These are phyloP conservation scores for Caenorhabditis remanei DNA, from an alignment of 1,140 invertebrate species.

Conservation along the genomic window DNA sequence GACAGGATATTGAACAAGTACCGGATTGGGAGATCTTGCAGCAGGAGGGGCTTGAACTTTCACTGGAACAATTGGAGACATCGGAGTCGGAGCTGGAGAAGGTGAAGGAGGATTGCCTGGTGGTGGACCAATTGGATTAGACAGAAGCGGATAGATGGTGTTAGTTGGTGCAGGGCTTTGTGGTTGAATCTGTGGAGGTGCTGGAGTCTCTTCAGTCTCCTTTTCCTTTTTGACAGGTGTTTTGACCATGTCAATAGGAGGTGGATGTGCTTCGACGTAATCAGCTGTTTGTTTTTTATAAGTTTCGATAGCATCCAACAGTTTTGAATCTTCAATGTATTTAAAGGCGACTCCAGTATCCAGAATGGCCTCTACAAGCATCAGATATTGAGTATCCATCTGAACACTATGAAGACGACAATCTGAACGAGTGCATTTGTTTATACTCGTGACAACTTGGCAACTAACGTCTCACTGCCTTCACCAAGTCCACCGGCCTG, in stretches of 20 bases:
- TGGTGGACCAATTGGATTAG: slow-evolving; percentile 6
- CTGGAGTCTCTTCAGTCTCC: neutral
- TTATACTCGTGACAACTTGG: neutral
- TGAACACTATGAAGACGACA: slow-evolving; percentile 1
- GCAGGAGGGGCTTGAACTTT: neutral
- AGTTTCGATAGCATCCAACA: neutral
- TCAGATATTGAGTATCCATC: slow-evolving; percentile 46
- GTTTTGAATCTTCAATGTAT: slow-evolving; percentile 40
- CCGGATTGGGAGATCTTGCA: neutral
- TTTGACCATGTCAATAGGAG: neutral
- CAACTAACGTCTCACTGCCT: neutral
- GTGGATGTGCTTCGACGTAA: slow-evolving; percentile 28
- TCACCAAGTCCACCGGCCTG: neutral
- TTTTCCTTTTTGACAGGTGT: neutral
- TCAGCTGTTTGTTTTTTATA: neutral
- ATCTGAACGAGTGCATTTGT: neutral
- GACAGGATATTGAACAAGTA: no score
- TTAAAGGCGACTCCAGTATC: slow-evolving; percentile 15
- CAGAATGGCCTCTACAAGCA: slow-evolving; percentile 17
- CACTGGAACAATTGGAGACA: neutral
- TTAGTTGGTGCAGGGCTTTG: neutral
- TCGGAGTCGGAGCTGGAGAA: neutral
- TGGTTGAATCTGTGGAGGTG: neutral
- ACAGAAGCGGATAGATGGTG: neutral
- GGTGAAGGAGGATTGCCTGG: neutral